Evolutionary conservation across 1,140 invertebrate species (phyloP), one percentile per base, ranked within the genome.

Genomic region (Atopsyche davidsoni): DNA sequence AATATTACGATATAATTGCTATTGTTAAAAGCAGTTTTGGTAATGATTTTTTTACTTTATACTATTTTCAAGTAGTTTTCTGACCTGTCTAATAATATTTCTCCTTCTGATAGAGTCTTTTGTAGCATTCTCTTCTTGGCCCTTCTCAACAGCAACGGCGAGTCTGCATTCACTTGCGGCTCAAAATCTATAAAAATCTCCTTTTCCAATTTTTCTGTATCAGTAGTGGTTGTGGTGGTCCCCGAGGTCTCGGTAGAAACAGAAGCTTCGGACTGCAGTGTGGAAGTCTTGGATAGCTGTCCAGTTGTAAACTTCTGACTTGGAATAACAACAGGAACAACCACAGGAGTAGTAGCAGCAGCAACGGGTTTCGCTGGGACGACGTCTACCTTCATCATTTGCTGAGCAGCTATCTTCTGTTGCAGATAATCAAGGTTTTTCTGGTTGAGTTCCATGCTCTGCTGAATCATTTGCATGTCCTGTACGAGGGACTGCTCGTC

Each of bases 141-240:
- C 38, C 72, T 68, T 19, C 66, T 61, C 32, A 71, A 63, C 62
- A 55, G 73, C 65, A 71, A 70, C 60, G 77, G 72, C 38, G 77
- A 78, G 59, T 80, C 68, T 43, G 79, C 73, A 63, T 82, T 70
- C 1, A 84, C 74, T 35, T 84, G 80, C 9, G 86, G 86, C 67
- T 91, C 87, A 63, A 89, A 91, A 65, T 89, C 85, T 55, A 91
- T 90, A 36, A 91, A 81, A 47, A 91, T 90, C 69, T 91, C 88
- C 60, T 83, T 79, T 63, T 85, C 83, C 55, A 86, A 80, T 36
- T 73, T 67, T 38, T 80, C 78, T 49, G 75, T 78, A 44, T 78
- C 76, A 51, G 77, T 70, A 0, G 51, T 58, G 9, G 70, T 75
- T 53, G 39, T 62, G 56, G 19, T 69, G 22, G 72, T 72, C 3